A percentile compares a stretch with the other conserved stretches of the same genome.
Conservation (phyloP, 1,140 invertebrate genomes). For the Cotesia chilonis region DNA sequence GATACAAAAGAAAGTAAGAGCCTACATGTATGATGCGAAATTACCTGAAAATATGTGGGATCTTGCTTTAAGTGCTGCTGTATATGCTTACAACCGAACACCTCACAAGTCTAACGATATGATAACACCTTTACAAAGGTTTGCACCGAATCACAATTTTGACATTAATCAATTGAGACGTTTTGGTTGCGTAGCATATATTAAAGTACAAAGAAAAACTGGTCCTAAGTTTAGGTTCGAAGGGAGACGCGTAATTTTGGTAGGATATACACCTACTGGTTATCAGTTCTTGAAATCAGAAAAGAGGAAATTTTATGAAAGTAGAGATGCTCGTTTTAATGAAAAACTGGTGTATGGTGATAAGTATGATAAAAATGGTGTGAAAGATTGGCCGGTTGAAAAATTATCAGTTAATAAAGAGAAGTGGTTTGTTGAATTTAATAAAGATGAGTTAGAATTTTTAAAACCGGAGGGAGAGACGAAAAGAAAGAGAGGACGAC, state of each 20-base stretch:
- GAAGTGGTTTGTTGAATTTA: conserved; percentile 21
- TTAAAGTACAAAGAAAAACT: conserved; percentile 28
- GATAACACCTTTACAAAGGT: conserved; percentile 3
- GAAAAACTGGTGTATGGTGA: conserved; percentile 28
- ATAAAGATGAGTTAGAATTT: background rate
- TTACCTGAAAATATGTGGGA: conserved; percentile 51
- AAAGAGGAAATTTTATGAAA: conserved; percentile 30
- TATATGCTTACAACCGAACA: conserved; percentile 47
- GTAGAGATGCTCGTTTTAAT: conserved; percentile 29
- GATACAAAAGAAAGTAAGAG: conserved; percentile 44
- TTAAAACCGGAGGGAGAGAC: conserved; percentile 12
- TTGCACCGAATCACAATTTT: conserved; percentile 26
- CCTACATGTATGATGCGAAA: conserved; percentile 47
- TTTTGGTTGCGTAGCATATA: conserved; percentile 30
- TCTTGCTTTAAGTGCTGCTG: conserved; percentile 48
- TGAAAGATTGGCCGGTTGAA: conserved; percentile 26
- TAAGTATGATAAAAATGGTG: conserved; percentile 8
- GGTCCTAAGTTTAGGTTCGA: conserved; percentile 22
- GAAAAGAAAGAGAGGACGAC: conserved; percentile 10
- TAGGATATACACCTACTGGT: conserved; percentile 27
- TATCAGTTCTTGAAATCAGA: conserved; percentile 14
- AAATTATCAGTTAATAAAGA: conserved; percentile 14
- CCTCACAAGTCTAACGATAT: conserved; percentile 41
- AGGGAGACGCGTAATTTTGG: conserved; percentile 13
- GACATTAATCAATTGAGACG: conserved; percentile 28